phyloP scores from a whole-genome alignment of 2,888 invertebrate species.

The Cetonia aurata region DNA sequence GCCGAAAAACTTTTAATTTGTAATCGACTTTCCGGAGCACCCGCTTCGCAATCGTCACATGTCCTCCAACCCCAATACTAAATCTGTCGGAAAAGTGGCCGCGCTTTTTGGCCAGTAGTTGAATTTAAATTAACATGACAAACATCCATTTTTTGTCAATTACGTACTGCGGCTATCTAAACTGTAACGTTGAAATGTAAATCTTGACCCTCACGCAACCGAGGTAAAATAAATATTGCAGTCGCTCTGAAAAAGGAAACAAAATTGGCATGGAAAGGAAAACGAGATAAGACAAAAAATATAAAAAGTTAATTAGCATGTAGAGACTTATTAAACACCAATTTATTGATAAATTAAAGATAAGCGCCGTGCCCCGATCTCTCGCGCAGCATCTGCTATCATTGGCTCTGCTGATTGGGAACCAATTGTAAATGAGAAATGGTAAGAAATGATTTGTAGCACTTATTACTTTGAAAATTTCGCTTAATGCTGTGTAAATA shows the following conservation, averaged over 20 bases:
- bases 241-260: neutral
- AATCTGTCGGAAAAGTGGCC: conserved; percentile 33
- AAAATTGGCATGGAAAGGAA: conserved; percentile 10
- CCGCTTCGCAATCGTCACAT: conserved; percentile 12
- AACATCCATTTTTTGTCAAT: conserved; percentile 13
- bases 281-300: conserved; percentile 17
- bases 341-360: conserved; percentile 45
- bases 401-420: conserved; percentile 19
- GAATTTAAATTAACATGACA: conserved; percentile 41
- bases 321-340: conserved; percentile 40
- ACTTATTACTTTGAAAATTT: conserved; percentile 30
- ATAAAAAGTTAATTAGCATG: conserved; percentile 40
- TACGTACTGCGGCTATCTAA: neutral
- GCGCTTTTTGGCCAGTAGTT: conserved; percentile 25
- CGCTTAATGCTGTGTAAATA: conserved; percentile 15
- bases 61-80: conserved; percentile 26
- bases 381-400: conserved; percentile 19
- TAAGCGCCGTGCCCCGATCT: conserved; percentile 31
- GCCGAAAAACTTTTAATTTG: conserved; percentile 47
- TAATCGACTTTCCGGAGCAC: conserved; percentile 41
- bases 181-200: neutral
- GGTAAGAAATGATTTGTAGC: conserved; percentile 35
- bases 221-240: conserved; percentile 18
- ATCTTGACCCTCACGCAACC: neutral
- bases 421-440: conserved; percentile 27